A percentile compares a stretch with the other conserved stretches of the same genome.
Evolutionary conservation across 2,797 vertebrate species (phyloP).

Genomic region (Rhinichthys osculus): DNA sequence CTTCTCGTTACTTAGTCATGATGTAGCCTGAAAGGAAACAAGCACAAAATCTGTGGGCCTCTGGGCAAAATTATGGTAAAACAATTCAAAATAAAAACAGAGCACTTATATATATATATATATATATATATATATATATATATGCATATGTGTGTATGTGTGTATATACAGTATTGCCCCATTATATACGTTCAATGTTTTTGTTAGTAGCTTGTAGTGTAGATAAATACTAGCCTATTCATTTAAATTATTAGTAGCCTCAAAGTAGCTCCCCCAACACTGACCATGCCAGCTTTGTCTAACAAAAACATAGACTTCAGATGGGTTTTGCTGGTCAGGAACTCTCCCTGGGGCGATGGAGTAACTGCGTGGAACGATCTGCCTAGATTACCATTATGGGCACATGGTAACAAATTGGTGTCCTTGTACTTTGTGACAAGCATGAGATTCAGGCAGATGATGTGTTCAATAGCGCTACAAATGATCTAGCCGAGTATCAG

Average conservation of each 20-base stretch:
- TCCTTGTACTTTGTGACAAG: slow-evolving; percentile 46
- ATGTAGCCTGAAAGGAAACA: background rate
- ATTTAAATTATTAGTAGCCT: background rate
- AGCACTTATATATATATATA: too few species aligned
- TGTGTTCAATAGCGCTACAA: slow-evolving; percentile 45
- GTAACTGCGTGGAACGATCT: slow-evolving; percentile 25
- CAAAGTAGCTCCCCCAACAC: background rate
- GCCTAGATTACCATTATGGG: slow-evolving; percentile 33
- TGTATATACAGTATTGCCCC: background rate
- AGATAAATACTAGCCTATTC: background rate
- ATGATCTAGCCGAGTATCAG: slow-evolving; percentile 44
- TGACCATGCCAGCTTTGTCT: background rate
- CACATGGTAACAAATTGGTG: slow-evolving; percentile 49
- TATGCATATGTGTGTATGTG: too few species aligned
- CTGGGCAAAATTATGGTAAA: background rate
- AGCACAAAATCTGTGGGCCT: background rate
- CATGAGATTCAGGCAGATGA: slow-evolving; percentile 45
- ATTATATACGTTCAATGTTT: background rate
- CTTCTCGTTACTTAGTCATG: slow-evolving; percentile 4
- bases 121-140: too few species aligned
- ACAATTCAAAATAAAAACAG: background rate
- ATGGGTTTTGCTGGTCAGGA: background rate
- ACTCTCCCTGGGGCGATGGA: slow-evolving; percentile 12
- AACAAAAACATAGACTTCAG: background rate
- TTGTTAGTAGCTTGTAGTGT: background rate